A percentile compares a stretch with the other conserved stretches of the same genome.
phyloP scores from a whole-genome alignment of 2,888 invertebrate genomes.

The Eulithis testata region DNA sequence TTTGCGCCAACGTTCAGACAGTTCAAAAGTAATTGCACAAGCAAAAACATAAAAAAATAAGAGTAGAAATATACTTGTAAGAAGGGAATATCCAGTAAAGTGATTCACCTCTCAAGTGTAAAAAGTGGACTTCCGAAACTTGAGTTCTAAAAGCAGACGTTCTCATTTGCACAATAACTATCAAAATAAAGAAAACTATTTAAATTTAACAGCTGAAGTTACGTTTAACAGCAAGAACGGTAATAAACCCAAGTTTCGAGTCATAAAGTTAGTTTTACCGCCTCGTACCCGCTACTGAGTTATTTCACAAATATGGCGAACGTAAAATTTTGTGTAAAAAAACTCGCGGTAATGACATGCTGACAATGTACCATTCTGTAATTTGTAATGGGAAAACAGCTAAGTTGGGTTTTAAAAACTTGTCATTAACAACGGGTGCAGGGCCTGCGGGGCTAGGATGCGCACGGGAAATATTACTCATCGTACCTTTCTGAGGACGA shows the following conservation, averaged over 20 bases:
- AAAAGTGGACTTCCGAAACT: slow-evolving; percentile 27
- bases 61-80: too few species aligned
- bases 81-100: not conserved
- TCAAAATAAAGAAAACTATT: slow-evolving; percentile 45
- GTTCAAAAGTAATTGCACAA: too few species aligned
- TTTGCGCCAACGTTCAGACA: too few species aligned
- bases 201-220: slow-evolving; percentile 43
- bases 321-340: slow-evolving; percentile 42
- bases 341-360: slow-evolving; percentile 40
- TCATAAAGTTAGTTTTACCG: slow-evolving; percentile 38
- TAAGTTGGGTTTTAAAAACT: too few species aligned
- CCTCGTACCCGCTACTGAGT: slow-evolving; percentile 29
- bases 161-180: slow-evolving; percentile 41
- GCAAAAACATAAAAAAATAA: too few species aligned
- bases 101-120: not conserved
- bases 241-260: slow-evolving; percentile 44
- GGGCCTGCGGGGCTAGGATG: too few species aligned
- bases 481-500: too few species aligned
- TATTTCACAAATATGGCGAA: slow-evolving; percentile 44
- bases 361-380: slow-evolving; percentile 38
- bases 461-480: too few species aligned
- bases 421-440: too few species aligned
- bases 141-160: slow-evolving; percentile 31
- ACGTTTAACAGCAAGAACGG: slow-evolving; percentile 40
- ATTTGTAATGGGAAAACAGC: slow-evolving; percentile 23